Evolutionary conservation across 2,888 invertebrate genomes (phyloP), one percentile per base, ranked within the genome.

Genomic region (Cheilosia grossa): DNA sequence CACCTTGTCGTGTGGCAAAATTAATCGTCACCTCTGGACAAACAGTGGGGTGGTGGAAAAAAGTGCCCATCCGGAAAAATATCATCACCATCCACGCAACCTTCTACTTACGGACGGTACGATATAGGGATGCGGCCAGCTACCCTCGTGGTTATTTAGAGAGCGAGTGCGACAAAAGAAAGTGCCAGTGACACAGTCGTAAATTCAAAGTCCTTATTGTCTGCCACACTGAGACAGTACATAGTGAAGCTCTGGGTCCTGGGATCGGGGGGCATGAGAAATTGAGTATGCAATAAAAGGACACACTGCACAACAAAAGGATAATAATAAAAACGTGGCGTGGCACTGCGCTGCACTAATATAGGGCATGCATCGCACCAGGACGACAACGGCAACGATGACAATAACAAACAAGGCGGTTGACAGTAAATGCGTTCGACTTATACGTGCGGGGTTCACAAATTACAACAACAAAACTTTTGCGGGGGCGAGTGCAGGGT

Each of bases 381-480:
- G 59, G 64, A 63, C 21, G 49, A 47, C 54, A 30, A 47, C 51
- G 53, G 33, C 59, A 30, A 56, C 49, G 44, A 51, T 44, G 69
- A 72, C 79, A 73, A 61, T 73, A 78, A 64, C 79, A 83, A 79
- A 70, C 74, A 74, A 64, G 40, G 40, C 69, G 74, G 64, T 69
- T 74, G 66, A 83, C 79, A 79, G 69, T 66, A 80, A 85, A 85
- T 66, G 75, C 83, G 79, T 80, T 66, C 74, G 73, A 79, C 67
- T 58, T 56, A 56, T 54, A 64, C 58, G 33, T 19, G 61, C 40
- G 47, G 59, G 82, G 33, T 61, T 79, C 58, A 83, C 64, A 83
- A 74, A 83, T 83, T 74, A 78, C 47, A 59, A 51, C 37, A 66
- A 61, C 58, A 58, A 53, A 30, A 27, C 40, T 4, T 7, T 15